phyloP scores from a whole-genome alignment of 2,113 vertebrate genomes.

The Notarius lentiginosus region DNA sequence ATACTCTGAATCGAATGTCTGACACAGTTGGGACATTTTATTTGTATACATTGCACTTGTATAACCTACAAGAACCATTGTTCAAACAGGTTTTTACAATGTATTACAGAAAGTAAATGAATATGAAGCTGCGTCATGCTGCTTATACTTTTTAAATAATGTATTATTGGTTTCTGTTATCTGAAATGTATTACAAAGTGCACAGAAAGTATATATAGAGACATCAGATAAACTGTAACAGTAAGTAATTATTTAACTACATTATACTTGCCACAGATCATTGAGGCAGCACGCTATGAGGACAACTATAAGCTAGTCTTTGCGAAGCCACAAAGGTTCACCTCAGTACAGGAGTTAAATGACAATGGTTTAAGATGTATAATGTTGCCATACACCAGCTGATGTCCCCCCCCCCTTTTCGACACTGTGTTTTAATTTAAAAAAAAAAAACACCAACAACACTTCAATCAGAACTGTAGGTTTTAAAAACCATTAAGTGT shows the following conservation, averaged over 20 bases:
- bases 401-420: not conserved
- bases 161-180: not conserved
- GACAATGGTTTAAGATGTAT: not conserved
- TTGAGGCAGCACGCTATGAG: not conserved
- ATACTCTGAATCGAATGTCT: not conserved
- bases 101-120: not conserved
- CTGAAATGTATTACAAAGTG: not conserved
- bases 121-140: not conserved
- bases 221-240: not conserved
- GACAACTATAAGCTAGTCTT: not conserved
- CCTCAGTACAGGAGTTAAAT: not conserved
- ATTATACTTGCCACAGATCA: not conserved
- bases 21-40: not conserved
- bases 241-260: not conserved
- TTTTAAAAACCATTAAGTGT: constrained; percentile 26
- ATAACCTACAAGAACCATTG: not conserved
- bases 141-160: not conserved
- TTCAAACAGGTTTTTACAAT: not conserved
- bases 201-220: not conserved
- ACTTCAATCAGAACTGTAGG: constrained; percentile 4
- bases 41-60: not conserved
- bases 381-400: not conserved
- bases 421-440: not conserved
- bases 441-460: not conserved
- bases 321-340: not conserved